phyloP scores from a whole-genome alignment of 2,888 invertebrate species.

The Lycocerus yunnanus region DNA sequence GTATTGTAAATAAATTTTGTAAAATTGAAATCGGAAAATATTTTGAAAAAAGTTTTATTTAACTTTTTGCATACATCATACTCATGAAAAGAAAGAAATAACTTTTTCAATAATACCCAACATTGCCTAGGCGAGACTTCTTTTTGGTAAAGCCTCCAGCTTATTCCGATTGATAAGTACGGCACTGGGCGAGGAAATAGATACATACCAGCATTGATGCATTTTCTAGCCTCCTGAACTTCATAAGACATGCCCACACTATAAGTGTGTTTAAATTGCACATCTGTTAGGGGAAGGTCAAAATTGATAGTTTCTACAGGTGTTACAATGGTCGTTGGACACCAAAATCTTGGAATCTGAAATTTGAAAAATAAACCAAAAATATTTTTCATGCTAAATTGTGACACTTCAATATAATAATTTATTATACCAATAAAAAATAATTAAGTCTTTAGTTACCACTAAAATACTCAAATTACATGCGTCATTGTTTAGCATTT shows the following conservation, averaged over 20 bases:
- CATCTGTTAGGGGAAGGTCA: slow-evolving; percentile 65
- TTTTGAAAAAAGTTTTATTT: no score
- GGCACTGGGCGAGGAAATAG: neutral
- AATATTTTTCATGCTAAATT: neutral
- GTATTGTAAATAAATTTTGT: no score
- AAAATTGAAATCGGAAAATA: no score
- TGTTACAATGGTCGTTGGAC: slow-evolving; percentile 68
- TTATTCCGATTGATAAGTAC: neutral
- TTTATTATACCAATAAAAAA: no score
- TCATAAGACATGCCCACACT: slow-evolving; percentile 73
- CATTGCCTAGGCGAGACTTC: neutral
- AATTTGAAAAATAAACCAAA: slow-evolving; percentile 37
- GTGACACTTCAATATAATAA: no score
- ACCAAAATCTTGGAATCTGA: slow-evolving; percentile 70
- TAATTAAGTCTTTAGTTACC: neutral
- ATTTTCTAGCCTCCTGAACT: slow-evolving; percentile 75
- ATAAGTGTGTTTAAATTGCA: slow-evolving; percentile 57
- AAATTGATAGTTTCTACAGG: slow-evolving; percentile 66
- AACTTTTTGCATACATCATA: no score
- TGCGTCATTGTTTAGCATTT: neutral
- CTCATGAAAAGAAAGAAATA: no score
- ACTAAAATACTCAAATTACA: neutral
- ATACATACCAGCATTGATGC: slow-evolving; percentile 65
- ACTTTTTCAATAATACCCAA: neutral
- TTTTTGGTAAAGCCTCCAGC: neutral